Base-by-base conservation (phyloP, 2,797 vertebrate genomes). In the Meriones psammophilus region DNA sequence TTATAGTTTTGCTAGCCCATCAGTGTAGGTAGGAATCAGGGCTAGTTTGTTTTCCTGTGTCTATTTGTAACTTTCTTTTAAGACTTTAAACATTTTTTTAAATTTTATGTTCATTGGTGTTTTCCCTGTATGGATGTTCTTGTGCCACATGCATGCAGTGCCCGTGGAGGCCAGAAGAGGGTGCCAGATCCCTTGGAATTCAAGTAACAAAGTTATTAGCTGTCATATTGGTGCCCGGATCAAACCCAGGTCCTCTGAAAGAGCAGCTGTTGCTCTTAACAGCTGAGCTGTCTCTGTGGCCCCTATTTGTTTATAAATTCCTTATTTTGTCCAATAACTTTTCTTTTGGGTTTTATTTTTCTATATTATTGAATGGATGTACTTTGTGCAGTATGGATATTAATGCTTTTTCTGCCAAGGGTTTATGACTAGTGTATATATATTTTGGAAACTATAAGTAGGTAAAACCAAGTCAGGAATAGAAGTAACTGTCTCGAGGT, bases 261-360 rank as follows among this genome's bases (percentile, higher is more conserved):
- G n/a, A 39, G 24, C n/a, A 62, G n/a, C 58, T n/a, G 4, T 39
- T 62, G 58, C n/a, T 81, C n/a, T 81, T 60, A 39, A 17, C n/a
- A 28, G n/a, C 58, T 39, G n/a, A 39, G 12, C 22, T 4, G 13
- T 36, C 22, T 81, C 56, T 81, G 22, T 36, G 36, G 79, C 12
- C 6, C 18, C 56, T 24, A 26, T 26, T 60, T 17, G 33, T 36
- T 60, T 26, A 60, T 60, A 2, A 81, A 76, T 93, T 81, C 88
- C 46, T 69, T 94, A 0, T 88, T 88, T 28, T 62, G 84, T 80
- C 54, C 66, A 71, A 73, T 50, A 83, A 10, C 66, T 60, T 91
- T 95, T 78, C 22, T 73, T 3, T 91, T 85, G 54, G 3, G 22
- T 69, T 88, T 95, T 84, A 84, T 79, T 96, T 92, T 87, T 84